Base-by-base conservation (phyloP, 2,888 invertebrate species). In the Pristionchus entomophagus region DNA sequence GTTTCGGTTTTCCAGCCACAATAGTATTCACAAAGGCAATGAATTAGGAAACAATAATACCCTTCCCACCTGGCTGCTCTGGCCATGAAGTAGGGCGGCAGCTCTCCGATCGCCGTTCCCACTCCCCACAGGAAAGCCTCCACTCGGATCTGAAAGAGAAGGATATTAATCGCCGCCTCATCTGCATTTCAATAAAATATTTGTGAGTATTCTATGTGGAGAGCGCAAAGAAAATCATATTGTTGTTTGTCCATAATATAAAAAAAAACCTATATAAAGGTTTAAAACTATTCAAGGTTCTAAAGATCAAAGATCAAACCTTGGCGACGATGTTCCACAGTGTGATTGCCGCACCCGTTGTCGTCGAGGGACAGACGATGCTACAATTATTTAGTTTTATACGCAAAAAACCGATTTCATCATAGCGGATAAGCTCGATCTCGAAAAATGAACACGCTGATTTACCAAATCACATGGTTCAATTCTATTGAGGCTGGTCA, bases 31-130 rank as follows among this genome's bases (percentile, higher is more conserved):
- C n/a, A n/a, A n/a, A n/a, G n/a, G n/a, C n/a, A n/a, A n/a, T n/a
- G n/a, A n/a, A n/a, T n/a, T n/a, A n/a, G n/a, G n/a, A n/a, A n/a
- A n/a, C n/a, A n/a, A n/a, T n/a, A n/a, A n/a, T n/a, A n/a, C n/a
- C n/a, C n/a, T 1, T 56, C 59, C 29, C 56, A 82, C 51, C 51
- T 26, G 8, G 56, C 32, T 12, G 49, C 98, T 88, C 97, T 95
- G n/a, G 99, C 99, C 98, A 99, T 98, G 94, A 99, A 99, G 95
- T 99, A 99, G 0, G 99, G 99, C 4, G 99, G 99, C 89, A 99
- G 94, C 94, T 99, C 99, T 0, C 99, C 99, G n/a, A 99, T 95
- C 0, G 99, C 99, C 0, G 99, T 99, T 6, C 99, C 95, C 49
- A 94, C 94, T 53, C 95, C 95, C 99, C 99, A 99, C 95, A 99